Conservation (phyloP, 2,797 vertebrate genomes). For the Microctenopoma stevenorrisi region DNA sequence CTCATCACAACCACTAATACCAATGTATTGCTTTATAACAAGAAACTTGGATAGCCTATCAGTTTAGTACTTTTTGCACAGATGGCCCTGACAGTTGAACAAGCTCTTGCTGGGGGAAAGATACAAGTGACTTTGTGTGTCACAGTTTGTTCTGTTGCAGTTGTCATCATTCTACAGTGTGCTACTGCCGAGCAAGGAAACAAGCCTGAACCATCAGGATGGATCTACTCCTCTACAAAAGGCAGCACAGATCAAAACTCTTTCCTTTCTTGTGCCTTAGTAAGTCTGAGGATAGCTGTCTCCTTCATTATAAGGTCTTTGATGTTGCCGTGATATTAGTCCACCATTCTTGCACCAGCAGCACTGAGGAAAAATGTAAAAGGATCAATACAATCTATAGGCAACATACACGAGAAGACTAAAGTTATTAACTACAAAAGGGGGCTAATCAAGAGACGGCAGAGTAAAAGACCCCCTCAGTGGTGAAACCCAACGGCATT, state of each 20-base stretch:
- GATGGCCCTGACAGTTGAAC: conserved; percentile 32
- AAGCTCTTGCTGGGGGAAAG: conserved; percentile 18
- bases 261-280: conserved; percentile 29
- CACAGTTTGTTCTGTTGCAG: conserved; percentile 45
- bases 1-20: conserved; percentile 13
- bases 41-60: conserved; percentile 19
- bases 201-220: conserved; percentile 27
- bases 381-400: conserved; percentile 77
- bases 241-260: conserved; percentile 45
- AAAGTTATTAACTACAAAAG: conserved; percentile 75
- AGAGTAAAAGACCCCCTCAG: conserved; percentile 58
- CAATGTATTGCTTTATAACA: conserved; percentile 19
- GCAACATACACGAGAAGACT: conserved; percentile 74
- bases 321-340: conserved; percentile 72
- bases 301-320: conserved; percentile 64
- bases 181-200: conserved; percentile 28
- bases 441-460: conserved; percentile 66
- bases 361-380: conserved; percentile 64
- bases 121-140: conserved; percentile 43
- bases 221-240: conserved; percentile 34
- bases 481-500: conserved; percentile 61
- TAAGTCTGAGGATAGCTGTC: conserved; percentile 20
- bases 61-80: conserved; percentile 34
- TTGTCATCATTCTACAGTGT: conserved; percentile 31
- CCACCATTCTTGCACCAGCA: conserved; percentile 46